phyloP scores from a whole-genome alignment of 2,888 invertebrate species.

The Drosophila recens region DNA sequence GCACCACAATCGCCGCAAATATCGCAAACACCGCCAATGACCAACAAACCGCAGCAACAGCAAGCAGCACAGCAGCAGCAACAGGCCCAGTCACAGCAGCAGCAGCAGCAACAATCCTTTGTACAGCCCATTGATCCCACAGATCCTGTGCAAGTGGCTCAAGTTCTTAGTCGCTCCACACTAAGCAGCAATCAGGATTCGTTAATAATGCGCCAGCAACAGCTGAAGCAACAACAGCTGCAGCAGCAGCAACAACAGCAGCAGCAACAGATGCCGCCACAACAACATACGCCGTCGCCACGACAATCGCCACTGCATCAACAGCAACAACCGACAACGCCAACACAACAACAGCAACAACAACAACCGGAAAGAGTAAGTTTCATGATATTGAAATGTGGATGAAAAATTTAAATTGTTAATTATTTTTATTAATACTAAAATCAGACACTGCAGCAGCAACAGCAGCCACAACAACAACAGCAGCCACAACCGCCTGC shows the following conservation, averaged over 20 bases:
- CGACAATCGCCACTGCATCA: conserved; percentile 56
- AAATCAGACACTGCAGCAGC: conserved; percentile 9
- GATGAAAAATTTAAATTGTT: neutral
- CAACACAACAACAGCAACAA: conserved; percentile 2
- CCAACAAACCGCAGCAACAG: conserved; percentile 73
- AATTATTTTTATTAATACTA: neutral
- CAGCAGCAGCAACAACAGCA: conserved; percentile 79
- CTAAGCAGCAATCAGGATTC: conserved; percentile 84
- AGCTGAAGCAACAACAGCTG: conserved; percentile 81
- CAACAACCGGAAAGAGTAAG: conserved; percentile 49
- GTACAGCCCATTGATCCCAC: conserved; percentile 84
- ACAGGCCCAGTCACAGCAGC: conserved; percentile 72
- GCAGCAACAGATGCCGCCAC: conserved; percentile 60
- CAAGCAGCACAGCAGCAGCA: conserved; percentile 69
- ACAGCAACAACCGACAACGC: conserved; percentile 33
- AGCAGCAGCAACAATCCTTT: conserved; percentile 75
- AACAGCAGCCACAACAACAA: conserved; percentile 38
- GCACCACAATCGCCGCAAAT: conserved; percentile 82
- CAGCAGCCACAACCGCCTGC: conserved; percentile 46
- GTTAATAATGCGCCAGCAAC: conserved; percentile 83
- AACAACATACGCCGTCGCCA: conserved; percentile 58
- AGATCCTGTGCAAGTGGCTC: conserved; percentile 84
- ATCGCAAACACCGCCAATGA: conserved; percentile 76
- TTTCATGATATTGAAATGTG: neutral
- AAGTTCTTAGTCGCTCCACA: conserved; percentile 83